phyloP scores from a whole-genome alignment of 2,888 invertebrate genomes.

The Sacculina carcini region DNA sequence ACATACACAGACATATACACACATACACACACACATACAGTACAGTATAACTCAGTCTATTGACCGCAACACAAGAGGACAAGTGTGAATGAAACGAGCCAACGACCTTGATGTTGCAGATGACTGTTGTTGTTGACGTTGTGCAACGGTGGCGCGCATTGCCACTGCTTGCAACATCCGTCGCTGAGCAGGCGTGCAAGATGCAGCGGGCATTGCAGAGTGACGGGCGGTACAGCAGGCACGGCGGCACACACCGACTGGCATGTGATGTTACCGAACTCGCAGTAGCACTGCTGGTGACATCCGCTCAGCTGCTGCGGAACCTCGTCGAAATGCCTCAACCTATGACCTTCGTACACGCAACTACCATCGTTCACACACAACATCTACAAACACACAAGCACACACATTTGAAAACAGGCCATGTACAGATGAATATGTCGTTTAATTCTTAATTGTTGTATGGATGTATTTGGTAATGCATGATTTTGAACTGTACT shows the following conservation, averaged over 20 bases:
- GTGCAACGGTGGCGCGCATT: conserved; percentile 7
- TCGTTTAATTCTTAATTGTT: no score
- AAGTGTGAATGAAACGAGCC: background rate
- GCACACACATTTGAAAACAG: no score
- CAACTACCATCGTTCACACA: conserved; percentile 63
- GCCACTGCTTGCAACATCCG: conserved; percentile 14
- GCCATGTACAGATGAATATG: no score
- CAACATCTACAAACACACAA: conserved; percentile 50
- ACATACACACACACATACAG: background rate
- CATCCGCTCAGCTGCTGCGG: conserved; percentile 51
- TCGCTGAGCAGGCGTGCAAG: conserved; percentile 35
- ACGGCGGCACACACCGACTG: conserved; percentile 52
- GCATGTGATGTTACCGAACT: conserved; percentile 61
- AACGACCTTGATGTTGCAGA: background rate
- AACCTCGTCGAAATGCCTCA: conserved; percentile 54
- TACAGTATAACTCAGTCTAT: no score
- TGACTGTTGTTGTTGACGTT: background rate
- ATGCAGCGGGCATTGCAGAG: conserved; percentile 37
- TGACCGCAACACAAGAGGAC: background rate
- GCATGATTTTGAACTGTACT: no score
- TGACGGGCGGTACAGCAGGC: conserved; percentile 42
- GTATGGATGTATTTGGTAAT: no score
- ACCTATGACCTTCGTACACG: conserved; percentile 35
- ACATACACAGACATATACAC: background rate
- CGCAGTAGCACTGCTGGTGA: conserved; percentile 59